These are phyloP conservation scores for Anthopleura xanthogrammica DNA, from an alignment of 92 coral and sea anemone species.

Conservation along the genomic window DNA sequence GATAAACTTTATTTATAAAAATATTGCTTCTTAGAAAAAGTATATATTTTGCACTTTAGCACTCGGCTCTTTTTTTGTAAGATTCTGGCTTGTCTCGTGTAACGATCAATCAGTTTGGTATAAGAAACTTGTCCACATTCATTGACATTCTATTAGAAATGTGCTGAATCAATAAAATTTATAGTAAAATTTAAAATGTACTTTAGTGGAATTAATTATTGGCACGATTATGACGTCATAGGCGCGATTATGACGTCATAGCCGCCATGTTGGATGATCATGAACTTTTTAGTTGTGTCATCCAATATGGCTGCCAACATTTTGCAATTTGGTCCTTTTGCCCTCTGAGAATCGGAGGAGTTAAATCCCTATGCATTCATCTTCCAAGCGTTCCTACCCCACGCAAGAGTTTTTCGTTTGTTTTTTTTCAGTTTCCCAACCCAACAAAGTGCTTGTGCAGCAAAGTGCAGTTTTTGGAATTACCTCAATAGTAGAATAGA, in stretches of 20 bases:
- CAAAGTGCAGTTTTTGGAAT: no score
- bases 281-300: background rate
- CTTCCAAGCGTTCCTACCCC: no score
- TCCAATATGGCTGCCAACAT: background rate
- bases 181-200: background rate
- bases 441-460: no score
- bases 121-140: background rate
- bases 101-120: background rate
- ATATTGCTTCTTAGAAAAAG: slow-evolving; percentile 1
- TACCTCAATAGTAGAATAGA: no score
- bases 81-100: background rate
- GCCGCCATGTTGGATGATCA: background rate
- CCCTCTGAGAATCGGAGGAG: background rate
- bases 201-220: background rate
- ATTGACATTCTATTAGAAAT: background rate
- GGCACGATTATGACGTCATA: background rate
- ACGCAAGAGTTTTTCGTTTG: no score
- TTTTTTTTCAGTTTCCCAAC: no score
- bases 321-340: background rate
- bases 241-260: background rate
- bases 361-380: background rate
- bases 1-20: slow-evolving; percentile 12
- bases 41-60: background rate
- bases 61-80: background rate
- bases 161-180: slow-evolving; percentile 1